Evolutionary conservation across 2,888 invertebrate genomes (phyloP).

Genomic region (Philopedon plagiatum): DNA sequence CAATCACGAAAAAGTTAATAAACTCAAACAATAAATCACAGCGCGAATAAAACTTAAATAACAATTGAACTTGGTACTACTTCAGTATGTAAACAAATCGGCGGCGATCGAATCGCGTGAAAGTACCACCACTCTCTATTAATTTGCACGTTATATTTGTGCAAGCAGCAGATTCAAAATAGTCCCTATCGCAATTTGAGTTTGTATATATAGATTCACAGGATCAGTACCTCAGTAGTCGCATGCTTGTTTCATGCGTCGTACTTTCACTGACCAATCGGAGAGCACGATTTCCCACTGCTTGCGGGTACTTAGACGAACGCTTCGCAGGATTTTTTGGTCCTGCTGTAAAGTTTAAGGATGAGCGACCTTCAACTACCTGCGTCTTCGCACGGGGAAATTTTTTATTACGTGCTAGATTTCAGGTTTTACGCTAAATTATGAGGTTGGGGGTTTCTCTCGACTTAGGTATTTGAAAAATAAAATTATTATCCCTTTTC

Average conservation of each 20-base stretch:
- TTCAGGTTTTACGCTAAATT: too few relatives aligned
- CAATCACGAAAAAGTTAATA: neutral
- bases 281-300: conserved; percentile 3
- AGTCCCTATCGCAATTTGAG: neutral
- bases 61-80: conserved; percentile 43
- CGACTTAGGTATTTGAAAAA: too few relatives aligned
- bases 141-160: neutral
- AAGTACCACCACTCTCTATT: conserved; percentile 5
- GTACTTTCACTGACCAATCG: conserved; percentile 56
- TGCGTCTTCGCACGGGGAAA: neutral
- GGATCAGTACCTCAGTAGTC: conserved; percentile 39
- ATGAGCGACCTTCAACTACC: neutral
- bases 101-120: conserved; percentile 16
- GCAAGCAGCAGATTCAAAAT: conserved; percentile 22
- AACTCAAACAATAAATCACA: neutral
- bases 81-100: conserved; percentile 38
- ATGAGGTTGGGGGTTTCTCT: too few relatives aligned
- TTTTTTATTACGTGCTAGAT: too few relatives aligned
- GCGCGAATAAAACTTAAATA: neutral
- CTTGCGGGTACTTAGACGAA: neutral
- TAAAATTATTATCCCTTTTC: too few relatives aligned
- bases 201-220: conserved; percentile 52
- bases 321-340: neutral
- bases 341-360: conserved; percentile 6
- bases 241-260: conserved; percentile 19